Evolutionary conservation across 2,888 invertebrate genomes (phyloP).

Genomic region (Oscheius sp.): DNA sequence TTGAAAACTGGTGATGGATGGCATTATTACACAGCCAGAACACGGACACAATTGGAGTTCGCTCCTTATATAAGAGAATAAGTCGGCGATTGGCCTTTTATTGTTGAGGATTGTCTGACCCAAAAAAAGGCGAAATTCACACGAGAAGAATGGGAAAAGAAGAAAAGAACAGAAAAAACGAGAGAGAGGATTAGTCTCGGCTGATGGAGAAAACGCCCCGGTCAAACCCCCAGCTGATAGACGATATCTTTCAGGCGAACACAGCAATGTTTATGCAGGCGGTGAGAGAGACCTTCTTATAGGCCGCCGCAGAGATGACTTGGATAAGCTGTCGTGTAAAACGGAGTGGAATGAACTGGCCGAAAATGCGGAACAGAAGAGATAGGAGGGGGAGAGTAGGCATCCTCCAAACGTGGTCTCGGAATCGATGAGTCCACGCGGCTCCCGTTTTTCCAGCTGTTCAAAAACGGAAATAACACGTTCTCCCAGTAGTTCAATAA

Average conservation of each 20-base stretch:
- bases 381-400: too few relatives aligned
- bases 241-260: background rate
- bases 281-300: background rate
- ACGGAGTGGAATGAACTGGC: too few relatives aligned
- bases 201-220: too few relatives aligned
- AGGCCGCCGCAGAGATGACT: slow-evolving; percentile 2
- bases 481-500: too few relatives aligned
- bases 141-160: too few relatives aligned
- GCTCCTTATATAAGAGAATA: background rate
- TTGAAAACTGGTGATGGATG: background rate
- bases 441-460: too few relatives aligned
- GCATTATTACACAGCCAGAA: background rate
- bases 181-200: too few relatives aligned
- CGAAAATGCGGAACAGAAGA: too few relatives aligned
- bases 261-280: too few relatives aligned
- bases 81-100: background rate
- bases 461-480: too few relatives aligned
- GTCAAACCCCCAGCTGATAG: background rate
- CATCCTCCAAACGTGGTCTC: too few relatives aligned
- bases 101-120: background rate
- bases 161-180: too few relatives aligned
- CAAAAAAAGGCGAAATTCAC: background rate
- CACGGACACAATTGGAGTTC: background rate
- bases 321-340: slow-evolving; percentile 15
- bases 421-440: slow-evolving; percentile 1